Evolutionary conservation across 2,888 invertebrate species (phyloP), one percentile per base, ranked within the genome.

Genomic region (Gisinianus flammeolus): DNA sequence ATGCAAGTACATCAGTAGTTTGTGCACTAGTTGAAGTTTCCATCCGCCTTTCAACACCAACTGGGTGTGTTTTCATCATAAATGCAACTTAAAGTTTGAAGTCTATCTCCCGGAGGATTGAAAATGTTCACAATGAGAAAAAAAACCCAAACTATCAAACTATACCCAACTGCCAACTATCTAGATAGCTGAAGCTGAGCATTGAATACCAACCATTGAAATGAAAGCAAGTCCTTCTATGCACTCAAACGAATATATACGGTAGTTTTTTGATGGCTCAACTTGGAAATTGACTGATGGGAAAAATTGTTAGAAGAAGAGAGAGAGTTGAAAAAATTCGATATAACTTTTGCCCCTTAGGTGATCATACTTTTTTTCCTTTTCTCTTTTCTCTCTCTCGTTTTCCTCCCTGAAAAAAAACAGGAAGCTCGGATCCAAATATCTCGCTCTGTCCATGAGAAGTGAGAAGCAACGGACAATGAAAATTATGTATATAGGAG

Each of bases 111-210:
- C 66, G 54, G 80, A 79, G 80, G 79, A 79, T 81, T 78, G 79
- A 80, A 81, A n/a, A n/a, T 81, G 80, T 80, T 78, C 67, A 79
- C 80, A 81, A 81, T 80, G 70, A 24, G 80, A 79, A 79, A 80
- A 78, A 78, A 76, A n/a, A n/a, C n/a, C n/a, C n/a, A n/a, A n/a
- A n/a, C n/a, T n/a, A n/a, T n/a, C n/a, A n/a, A n/a, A n/a, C n/a
- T n/a, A n/a, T n/a, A n/a, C n/a, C n/a, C n/a, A n/a, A n/a, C n/a
- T n/a, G n/a, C n/a, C n/a, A n/a, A n/a, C n/a, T n/a, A n/a, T n/a
- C n/a, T n/a, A n/a, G n/a, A n/a, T n/a, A n/a, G n/a, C n/a, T n/a
- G n/a, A n/a, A n/a, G n/a, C n/a, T n/a, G n/a, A n/a, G n/a, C n/a
- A n/a, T n/a, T n/a, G n/a, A n/a, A n/a, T n/a, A n/a, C n/a, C n/a